A percentile compares a stretch with the other conserved stretches of the same genome.
These are phyloP conservation scores for Maniola hyperantus DNA, from an alignment of 2,888 invertebrate species.

Conservation along the genomic window DNA sequence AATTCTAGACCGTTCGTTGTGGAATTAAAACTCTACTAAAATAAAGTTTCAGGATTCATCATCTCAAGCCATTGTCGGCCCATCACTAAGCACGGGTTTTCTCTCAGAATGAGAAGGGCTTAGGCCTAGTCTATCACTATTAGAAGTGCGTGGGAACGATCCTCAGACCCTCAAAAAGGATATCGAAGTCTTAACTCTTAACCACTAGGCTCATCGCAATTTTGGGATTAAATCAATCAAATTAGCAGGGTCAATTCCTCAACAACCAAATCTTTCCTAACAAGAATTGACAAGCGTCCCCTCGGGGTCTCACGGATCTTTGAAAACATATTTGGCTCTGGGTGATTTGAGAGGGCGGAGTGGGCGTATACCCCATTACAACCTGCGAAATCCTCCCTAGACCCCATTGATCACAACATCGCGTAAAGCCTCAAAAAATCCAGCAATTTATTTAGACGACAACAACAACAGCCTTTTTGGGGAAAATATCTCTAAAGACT, in stretches of 20 bases:
- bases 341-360: conserved; percentile 44
- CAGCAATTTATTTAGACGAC: conserved; percentile 75
- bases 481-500: conserved; percentile 5
- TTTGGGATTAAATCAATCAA: conserved; percentile 13
- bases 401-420: conserved; percentile 77
- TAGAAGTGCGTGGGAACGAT: too few relatives aligned
- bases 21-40: background rate
- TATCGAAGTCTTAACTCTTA: too few relatives aligned
- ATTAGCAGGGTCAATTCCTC: conserved; percentile 9
- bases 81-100: too few relatives aligned
- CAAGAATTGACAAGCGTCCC: conserved; percentile 67
- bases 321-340: conserved; percentile 55
- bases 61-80: too few relatives aligned
- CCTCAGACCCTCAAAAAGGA: too few relatives aligned
- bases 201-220: too few relatives aligned
- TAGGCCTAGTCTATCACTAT: too few relatives aligned
- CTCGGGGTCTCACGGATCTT: conserved; percentile 49
- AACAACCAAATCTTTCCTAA: conserved; percentile 58
- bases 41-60: conserved; percentile 3
- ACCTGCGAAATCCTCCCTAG: conserved; percentile 69
- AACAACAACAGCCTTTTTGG: conserved; percentile 58
- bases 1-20: background rate
- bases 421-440: conserved; percentile 78
- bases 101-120: too few relatives aligned
- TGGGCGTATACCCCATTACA: conserved; percentile 64